These are phyloP conservation scores for Acanthaster planci DNA, from an alignment of 35 echinoderm and acorn worm genomes.

Conservation along the genomic window DNA sequence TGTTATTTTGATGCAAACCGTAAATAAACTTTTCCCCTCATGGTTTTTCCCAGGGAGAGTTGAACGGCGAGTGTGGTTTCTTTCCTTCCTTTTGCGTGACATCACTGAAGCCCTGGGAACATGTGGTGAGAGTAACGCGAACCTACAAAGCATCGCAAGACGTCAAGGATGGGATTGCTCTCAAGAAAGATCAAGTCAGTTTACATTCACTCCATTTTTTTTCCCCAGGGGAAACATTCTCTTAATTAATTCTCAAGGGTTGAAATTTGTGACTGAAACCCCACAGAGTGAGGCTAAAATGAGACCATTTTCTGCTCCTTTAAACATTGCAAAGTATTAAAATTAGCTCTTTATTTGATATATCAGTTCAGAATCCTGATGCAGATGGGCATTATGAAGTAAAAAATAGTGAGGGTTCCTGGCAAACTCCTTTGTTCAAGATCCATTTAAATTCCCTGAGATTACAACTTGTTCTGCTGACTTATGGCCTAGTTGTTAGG, in stretches of 20 bases:
- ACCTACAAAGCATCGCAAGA: slow-evolving; percentile 48
- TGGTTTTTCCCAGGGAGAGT: slow-evolving; percentile 38
- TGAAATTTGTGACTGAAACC: not conserved
- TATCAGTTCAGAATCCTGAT: too few species aligned
- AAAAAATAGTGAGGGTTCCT: too few species aligned
- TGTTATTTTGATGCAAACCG: not conserved
- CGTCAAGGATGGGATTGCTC: slow-evolving; percentile 48
- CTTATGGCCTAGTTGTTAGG: not conserved
- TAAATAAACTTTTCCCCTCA: not conserved
- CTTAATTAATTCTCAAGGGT: not conserved
- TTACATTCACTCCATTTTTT: not conserved
- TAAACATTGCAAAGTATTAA: too few species aligned
- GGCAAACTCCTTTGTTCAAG: not conserved
- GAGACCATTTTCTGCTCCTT: too few species aligned
- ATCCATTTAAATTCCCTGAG: not conserved
- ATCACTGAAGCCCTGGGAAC: slow-evolving; percentile 53
- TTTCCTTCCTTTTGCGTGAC: slow-evolving; percentile 78
- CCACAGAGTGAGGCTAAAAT: too few species aligned
- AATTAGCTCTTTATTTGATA: too few species aligned
- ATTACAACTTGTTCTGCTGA: not conserved
- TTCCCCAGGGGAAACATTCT: not conserved
- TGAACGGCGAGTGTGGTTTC: slow-evolving; percentile 50
- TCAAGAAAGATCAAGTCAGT: slow-evolving; percentile 67
- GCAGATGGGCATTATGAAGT: too few species aligned
- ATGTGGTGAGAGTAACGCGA: slow-evolving; percentile 50